A percentile compares a stretch with the other conserved stretches of the same genome.
Evolutionary conservation across 2,113 vertebrate genomes (phyloP).

Genomic region (Agapornis roseicollis): DNA sequence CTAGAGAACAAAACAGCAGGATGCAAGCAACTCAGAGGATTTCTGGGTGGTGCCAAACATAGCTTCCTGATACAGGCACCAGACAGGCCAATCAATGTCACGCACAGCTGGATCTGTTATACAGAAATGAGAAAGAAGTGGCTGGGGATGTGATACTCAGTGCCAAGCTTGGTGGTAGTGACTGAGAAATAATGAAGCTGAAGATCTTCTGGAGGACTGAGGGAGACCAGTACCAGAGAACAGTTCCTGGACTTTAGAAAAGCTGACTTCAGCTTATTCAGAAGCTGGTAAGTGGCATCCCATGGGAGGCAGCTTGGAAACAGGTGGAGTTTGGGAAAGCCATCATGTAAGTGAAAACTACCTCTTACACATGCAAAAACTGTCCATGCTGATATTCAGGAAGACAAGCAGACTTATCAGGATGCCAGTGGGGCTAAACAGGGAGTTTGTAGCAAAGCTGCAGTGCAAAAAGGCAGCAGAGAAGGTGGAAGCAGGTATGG

Average conservation of each 20-base stretch:
- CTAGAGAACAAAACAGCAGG: not conserved
- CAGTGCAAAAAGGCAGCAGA: not conserved
- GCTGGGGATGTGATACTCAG: not conserved
- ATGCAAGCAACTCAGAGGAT: not conserved
- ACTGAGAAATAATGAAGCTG: not conserved
- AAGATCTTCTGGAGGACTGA: not conserved
- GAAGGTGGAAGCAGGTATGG: not conserved
- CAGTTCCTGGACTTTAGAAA: not conserved
- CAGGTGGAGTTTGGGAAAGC: not conserved
- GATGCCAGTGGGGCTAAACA: not conserved
- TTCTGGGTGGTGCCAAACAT: not conserved
- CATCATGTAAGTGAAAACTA: not conserved
- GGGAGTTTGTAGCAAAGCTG: not conserved
- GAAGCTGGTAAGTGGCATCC: not conserved
- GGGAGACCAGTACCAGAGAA: not conserved
- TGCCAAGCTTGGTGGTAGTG: not conserved
- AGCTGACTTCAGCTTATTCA: not conserved
- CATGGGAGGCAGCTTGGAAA: not conserved
- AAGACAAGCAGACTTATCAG: not conserved
- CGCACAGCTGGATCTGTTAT: not conserved
- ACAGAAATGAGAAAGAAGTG: not conserved
- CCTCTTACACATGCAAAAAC: not conserved
- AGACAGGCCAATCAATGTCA: not conserved
- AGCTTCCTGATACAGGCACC: not conserved
- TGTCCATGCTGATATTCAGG: not conserved